phyloP scores from a whole-genome alignment of 2,113 vertebrate genomes.

The Zosterops japonicus region DNA sequence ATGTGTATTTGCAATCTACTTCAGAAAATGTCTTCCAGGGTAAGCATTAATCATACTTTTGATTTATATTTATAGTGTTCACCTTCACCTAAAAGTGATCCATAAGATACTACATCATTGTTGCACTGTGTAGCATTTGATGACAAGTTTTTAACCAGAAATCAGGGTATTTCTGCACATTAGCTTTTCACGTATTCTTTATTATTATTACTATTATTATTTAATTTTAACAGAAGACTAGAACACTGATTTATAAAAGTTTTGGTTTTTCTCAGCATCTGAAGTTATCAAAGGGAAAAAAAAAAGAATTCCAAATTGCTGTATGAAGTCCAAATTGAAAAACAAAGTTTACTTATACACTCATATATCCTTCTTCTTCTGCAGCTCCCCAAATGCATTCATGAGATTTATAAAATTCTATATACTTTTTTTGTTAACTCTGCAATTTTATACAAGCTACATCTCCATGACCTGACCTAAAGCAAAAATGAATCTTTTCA shows the following conservation, averaged over 20 bases:
- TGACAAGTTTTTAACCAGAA: neutral
- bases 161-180: neutral
- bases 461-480: neutral
- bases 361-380: neutral
- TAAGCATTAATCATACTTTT: neutral
- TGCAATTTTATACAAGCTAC: neutral
- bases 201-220: neutral
- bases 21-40: neutral
- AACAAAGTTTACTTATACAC: neutral
- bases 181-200: neutral
- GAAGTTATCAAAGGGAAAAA: neutral
- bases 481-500: neutral
- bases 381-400: neutral
- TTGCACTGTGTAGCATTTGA: neutral
- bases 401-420: neutral
- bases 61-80: neutral
- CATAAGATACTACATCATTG: neutral
- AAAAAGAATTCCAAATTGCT: neutral
- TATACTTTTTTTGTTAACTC: neutral
- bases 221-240: neutral
- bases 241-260: neutral
- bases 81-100: neutral
- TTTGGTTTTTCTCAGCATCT: neutral
- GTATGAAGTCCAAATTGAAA: neutral
- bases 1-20: neutral